phyloP scores from a whole-genome alignment of 1,140 invertebrate genomes.

The Oscheius sp. region DNA sequence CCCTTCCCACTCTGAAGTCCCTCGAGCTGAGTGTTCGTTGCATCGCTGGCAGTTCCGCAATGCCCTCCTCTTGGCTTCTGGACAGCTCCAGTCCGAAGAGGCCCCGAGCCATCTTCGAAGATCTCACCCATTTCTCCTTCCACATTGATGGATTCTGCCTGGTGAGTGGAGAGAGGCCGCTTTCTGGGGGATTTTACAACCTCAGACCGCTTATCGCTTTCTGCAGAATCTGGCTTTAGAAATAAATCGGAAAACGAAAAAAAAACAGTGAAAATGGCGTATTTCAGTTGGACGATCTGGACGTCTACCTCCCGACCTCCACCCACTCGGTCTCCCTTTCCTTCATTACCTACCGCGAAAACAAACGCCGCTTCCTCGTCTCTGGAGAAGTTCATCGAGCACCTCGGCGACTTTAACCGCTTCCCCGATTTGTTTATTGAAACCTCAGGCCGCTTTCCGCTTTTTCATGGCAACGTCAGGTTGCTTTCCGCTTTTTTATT shows the following conservation, averaged over 20 bases:
- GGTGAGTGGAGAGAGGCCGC: too few species aligned
- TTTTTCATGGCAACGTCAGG: too few species aligned
- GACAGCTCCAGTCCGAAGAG: background rate
- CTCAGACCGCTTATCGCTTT: too few species aligned
- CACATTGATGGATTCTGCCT: slow-evolving; percentile 16
- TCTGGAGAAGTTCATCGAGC: background rate
- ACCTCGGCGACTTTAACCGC: slow-evolving; percentile 3
- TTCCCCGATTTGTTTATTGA: slow-evolving; percentile 23
- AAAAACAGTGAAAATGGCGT: too few species aligned
- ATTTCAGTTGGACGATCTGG: slow-evolving; percentile 13
- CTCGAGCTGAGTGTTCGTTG: slow-evolving; percentile 14
- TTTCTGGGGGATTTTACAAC: too few species aligned
- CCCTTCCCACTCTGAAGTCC: background rate
- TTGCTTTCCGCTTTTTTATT: too few species aligned
- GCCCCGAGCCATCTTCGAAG: background rate
- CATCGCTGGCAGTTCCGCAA: background rate
- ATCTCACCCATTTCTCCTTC: background rate
- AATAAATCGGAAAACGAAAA: too few species aligned
- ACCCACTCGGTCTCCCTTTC: slow-evolving; percentile 1
- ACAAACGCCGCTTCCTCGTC: background rate
- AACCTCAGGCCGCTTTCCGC: too few species aligned
- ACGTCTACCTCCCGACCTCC: slow-evolving; percentile 1
- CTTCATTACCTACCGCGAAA: background rate
- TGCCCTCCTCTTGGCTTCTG: slow-evolving; percentile 21
- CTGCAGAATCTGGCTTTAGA: background rate